Conservation (phyloP, 1,140 invertebrate genomes). For the Drosophila saltans region DNA sequence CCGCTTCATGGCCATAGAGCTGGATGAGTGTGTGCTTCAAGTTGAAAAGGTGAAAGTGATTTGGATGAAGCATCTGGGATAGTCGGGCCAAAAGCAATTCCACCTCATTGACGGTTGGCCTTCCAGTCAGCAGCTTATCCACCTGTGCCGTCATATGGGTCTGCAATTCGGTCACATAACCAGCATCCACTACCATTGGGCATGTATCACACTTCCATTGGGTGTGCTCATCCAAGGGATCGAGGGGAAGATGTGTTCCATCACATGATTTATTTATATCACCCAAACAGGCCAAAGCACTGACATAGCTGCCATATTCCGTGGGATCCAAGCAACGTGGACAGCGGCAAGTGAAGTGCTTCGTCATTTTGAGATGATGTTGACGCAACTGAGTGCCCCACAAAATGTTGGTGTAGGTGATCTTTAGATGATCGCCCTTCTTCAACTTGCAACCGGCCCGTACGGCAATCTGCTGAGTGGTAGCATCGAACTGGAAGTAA, state of each 20-base stretch:
- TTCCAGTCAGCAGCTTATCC: constrained; percentile 86
- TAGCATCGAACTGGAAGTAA: constrained; percentile 86
- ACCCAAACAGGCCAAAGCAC: constrained; percentile 88
- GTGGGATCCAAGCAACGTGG: constrained; percentile 90
- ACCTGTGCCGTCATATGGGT: constrained; percentile 90
- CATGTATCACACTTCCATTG: constrained; percentile 91
- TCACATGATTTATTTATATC: constrained; percentile 84
- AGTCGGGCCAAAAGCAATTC: constrained; percentile 87
- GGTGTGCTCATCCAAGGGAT: constrained; percentile 87
- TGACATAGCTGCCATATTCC: constrained; percentile 90
- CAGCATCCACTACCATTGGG: constrained; percentile 85
- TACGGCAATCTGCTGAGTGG: constrained; percentile 86
- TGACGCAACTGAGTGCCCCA: constrained; percentile 91
- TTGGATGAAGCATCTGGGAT: constrained; percentile 88
- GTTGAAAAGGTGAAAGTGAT: constrained; percentile 92
- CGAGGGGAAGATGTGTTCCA: constrained; percentile 87
- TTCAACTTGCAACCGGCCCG: constrained; percentile 87
- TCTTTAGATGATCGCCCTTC: constrained; percentile 89
- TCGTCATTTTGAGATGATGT: constrained; percentile 90
- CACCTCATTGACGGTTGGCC: constrained; percentile 85
- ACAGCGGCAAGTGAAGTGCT: constrained; percentile 92
- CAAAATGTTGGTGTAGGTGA: constrained; percentile 92
- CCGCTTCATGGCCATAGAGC: constrained; percentile 88
- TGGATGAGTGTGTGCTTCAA: constrained; percentile 92
- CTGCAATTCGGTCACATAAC: constrained; percentile 85